These are phyloP conservation scores for Noturus placidus DNA, from an alignment of 2,113 vertebrate species.

Conservation along the genomic window DNA sequence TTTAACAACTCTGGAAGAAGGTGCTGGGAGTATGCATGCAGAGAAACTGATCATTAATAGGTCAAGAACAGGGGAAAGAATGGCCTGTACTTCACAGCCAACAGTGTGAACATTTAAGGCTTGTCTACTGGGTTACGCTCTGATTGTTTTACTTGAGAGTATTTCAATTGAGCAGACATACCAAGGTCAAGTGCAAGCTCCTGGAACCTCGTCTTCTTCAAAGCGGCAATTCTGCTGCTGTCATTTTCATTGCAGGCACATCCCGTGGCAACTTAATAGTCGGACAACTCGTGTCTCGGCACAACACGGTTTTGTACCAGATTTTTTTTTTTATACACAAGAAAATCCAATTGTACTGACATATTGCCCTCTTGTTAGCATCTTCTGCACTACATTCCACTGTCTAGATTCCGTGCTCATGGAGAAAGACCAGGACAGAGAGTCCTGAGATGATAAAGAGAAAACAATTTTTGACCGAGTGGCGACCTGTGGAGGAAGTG, in stretches of 20 bases:
- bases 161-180: conserved; percentile 8
- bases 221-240: conserved; percentile 15
- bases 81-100: conserved; percentile 13
- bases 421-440: background rate
- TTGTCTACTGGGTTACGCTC: conserved; percentile 13
- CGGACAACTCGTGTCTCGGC: background rate
- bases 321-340: background rate
- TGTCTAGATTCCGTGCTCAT: background rate
- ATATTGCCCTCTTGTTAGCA: background rate
- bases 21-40: conserved; percentile 41
- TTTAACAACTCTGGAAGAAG: conserved; percentile 54
- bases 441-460: conserved; percentile 39
- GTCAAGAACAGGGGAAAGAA: conserved; percentile 28
- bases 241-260: conserved; percentile 6
- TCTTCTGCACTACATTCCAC: background rate
- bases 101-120: conserved; percentile 27
- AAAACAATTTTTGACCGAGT: conserved; percentile 49
- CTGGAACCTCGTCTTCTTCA: conserved; percentile 21
- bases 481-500: conserved; percentile 36
- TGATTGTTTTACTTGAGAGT: conserved; percentile 37
- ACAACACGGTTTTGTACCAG: background rate
- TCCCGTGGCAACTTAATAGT: conserved; percentile 11
- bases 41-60: conserved; percentile 15
- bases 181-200: conserved; percentile 39
- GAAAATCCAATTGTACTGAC: background rate